Percentiles rank a stretch among this genome's conserved stretches.
Conservation (phyloP, 1,140 invertebrate genomes). For the Drosophila rufa region DNA sequence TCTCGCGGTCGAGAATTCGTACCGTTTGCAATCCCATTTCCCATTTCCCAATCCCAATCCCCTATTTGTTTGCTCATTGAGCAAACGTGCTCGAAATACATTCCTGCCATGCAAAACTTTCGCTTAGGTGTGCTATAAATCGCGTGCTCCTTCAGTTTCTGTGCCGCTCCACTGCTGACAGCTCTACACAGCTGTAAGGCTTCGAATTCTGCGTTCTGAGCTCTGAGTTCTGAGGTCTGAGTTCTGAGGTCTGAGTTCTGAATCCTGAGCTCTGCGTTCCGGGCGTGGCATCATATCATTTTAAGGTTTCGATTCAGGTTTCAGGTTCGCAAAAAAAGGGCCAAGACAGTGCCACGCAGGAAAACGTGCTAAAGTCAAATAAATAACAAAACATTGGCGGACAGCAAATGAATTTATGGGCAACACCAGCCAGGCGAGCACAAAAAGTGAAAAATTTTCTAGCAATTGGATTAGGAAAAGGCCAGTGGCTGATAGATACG, state of each 20-base stretch:
- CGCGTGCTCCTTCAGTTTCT: conserved; percentile 67
- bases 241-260: neutral
- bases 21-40: neutral
- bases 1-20: conserved; percentile 36
- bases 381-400: conserved; percentile 80
- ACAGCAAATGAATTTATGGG: conserved; percentile 76
- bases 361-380: conserved; percentile 77
- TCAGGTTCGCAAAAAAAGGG: conserved; percentile 16
- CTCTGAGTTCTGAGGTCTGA: neutral
- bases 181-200: conserved; percentile 38
- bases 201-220: conserved; percentile 18
- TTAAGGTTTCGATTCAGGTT: conserved; percentile 59
- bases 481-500: conserved; percentile 21
- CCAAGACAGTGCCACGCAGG: conserved; percentile 58
- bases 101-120: conserved; percentile 67
- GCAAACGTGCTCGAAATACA: conserved; percentile 66
- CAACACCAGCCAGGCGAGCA: conserved; percentile 14
- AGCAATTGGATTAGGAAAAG: conserved; percentile 57
- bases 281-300: conserved; percentile 79
- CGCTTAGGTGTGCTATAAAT: conserved; percentile 77
- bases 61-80: conserved; percentile 54
- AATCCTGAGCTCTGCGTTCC: neutral
- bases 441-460: conserved; percentile 47
- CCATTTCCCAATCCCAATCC: conserved; percentile 33
- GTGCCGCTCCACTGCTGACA: conserved; percentile 77